Conservation (phyloP, 2,888 invertebrate genomes). For the Timema podura region DNA sequence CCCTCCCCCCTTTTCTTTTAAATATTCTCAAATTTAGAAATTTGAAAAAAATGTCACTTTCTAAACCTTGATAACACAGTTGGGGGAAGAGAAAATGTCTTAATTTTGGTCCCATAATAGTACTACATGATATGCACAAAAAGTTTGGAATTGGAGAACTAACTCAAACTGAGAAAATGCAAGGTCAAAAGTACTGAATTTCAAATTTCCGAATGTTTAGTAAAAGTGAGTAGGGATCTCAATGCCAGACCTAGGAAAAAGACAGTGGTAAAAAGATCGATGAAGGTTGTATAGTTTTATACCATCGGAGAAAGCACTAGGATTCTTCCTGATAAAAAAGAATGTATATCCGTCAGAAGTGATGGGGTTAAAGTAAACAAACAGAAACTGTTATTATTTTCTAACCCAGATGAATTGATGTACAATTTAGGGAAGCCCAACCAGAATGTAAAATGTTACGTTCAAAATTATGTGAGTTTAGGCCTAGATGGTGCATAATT, state of each 20-base stretch:
- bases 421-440: neutral
- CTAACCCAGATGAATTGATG: neutral
- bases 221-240: neutral
- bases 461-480: neutral
- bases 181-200: neutral
- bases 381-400: neutral
- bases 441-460: neutral
- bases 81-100: neutral
- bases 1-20: neutral
- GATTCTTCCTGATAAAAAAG: conserved; percentile 6
- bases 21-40: neutral
- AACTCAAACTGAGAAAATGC: neutral
- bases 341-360: neutral
- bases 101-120: neutral
- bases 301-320: neutral
- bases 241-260: neutral
- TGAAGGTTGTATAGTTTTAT: neutral
- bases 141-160: neutral
- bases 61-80: neutral
- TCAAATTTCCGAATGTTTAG: neutral
- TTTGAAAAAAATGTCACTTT: neutral
- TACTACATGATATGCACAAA: neutral
- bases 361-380: neutral
- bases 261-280: neutral
- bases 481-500: neutral